phyloP scores from a whole-genome alignment of 1,140 invertebrate species.

The Camponotus vicinus region DNA sequence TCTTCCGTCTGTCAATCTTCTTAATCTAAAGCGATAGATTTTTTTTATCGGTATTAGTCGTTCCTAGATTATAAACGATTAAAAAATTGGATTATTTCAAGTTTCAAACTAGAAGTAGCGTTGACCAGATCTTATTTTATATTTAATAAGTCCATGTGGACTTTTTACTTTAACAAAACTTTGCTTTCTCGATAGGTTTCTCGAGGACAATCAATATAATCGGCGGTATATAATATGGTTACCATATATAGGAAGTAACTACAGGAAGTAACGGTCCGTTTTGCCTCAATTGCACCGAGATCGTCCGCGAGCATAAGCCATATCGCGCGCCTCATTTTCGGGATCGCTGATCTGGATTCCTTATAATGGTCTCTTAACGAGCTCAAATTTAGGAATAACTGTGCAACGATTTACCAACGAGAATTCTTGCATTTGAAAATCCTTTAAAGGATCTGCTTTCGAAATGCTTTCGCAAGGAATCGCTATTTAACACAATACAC shows the following conservation, averaged over 20 bases:
- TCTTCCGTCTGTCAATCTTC: background rate
- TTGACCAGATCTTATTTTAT: background rate
- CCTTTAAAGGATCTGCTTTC: background rate
- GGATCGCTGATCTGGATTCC: constrained; percentile 30
- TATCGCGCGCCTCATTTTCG: constrained; percentile 39
- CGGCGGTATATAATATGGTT: background rate
- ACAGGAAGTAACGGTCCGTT: constrained; percentile 38
- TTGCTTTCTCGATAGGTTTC: constrained; percentile 4
- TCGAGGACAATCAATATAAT: constrained; percentile 34
- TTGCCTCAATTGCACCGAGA: constrained; percentile 28
- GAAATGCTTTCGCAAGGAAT: background rate
- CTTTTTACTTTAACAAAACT: background rate
- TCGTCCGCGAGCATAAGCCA: constrained; percentile 15
- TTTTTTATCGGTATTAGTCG: background rate
- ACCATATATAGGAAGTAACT: constrained; percentile 17
- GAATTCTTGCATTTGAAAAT: too few relatives aligned
- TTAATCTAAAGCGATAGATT: background rate
- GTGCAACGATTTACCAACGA: too few relatives aligned
- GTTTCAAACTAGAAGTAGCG: background rate
- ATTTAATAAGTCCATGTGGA: constrained; percentile 6
- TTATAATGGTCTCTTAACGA: constrained; percentile 14
- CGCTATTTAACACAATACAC: background rate
- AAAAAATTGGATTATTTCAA: background rate
- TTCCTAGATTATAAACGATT: background rate
- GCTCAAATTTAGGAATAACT: constrained; percentile 24